Conservation (phyloP, 2,888 invertebrate species). For the Catocala sponsa region DNA sequence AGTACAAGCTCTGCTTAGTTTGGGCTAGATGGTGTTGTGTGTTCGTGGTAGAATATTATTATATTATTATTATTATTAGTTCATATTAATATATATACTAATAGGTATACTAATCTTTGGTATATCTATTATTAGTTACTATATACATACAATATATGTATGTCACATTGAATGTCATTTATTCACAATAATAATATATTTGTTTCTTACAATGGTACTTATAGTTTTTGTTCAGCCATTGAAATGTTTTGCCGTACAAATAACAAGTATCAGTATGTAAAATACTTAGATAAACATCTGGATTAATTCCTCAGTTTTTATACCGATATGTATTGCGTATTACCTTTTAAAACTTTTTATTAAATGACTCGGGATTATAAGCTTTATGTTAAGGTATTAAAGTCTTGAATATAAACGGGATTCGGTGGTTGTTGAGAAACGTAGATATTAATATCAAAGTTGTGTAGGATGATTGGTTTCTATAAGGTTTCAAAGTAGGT, state of each 20-base stretch:
- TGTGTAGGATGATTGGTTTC: no score
- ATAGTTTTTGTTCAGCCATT: slow-evolving; percentile 20
- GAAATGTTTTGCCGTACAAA: slow-evolving; percentile 19
- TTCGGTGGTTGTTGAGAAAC: no score
- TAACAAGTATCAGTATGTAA: slow-evolving; percentile 10
- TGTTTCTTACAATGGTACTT: slow-evolving; percentile 3
- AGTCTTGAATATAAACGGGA: neutral
- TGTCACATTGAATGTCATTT: slow-evolving; percentile 24
- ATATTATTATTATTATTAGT: no score
- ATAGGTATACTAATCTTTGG: no score
- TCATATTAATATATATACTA: no score
- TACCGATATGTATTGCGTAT: slow-evolving; percentile 1
- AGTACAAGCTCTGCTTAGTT: no score
- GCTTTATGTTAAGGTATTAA: neutral
- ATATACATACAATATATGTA: slow-evolving; percentile 5
- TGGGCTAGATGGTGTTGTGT: no score
- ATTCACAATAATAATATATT: slow-evolving; percentile 12
- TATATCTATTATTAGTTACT: no score
- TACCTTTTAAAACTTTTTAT: neutral
- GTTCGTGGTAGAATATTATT: no score
- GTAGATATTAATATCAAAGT: neutral
- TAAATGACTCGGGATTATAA: neutral
- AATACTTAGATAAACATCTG: slow-evolving; percentile 20
- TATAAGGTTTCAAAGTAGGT: no score
- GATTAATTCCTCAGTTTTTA: slow-evolving; percentile 7